Percentiles rank a stretch among this genome's conserved stretches.
Evolutionary conservation across 2,797 vertebrate genomes (phyloP).

Genomic region (Craterocephalus amniculus): DNA sequence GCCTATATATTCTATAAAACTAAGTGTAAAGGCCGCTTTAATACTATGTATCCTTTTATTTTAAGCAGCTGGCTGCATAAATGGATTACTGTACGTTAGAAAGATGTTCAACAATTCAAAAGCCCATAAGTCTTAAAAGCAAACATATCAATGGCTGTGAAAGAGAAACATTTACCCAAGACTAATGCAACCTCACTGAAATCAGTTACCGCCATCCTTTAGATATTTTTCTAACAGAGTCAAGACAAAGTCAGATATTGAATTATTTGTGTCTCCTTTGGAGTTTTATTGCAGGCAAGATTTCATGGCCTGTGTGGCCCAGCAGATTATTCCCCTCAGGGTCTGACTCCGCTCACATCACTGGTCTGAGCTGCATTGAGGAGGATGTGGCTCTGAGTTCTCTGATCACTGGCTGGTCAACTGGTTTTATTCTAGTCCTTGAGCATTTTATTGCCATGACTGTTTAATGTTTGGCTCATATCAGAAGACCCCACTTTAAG

Average conservation of each 20-base stretch:
- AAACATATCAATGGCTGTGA: constrained; percentile 40
- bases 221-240: constrained; percentile 36
- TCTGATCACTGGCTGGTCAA: constrained; percentile 50
- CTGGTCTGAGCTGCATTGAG: constrained; percentile 19
- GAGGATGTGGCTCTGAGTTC: constrained; percentile 40
- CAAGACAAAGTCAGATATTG: constrained; percentile 25
- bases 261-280: constrained; percentile 38
- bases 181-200: constrained; percentile 42
- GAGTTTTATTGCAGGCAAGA: constrained; percentile 37
- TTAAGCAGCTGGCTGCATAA: constrained; percentile 47
- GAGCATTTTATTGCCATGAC: constrained; percentile 27
- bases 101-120: constrained; percentile 39
- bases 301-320: constrained; percentile 34
- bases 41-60: constrained; percentile 36
- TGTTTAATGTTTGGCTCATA: constrained; percentile 26
- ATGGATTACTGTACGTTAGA: constrained; percentile 50
- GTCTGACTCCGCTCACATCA: constrained; percentile 25
- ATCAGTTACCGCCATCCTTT: constrained; percentile 33
- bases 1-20: constrained; percentile 46
- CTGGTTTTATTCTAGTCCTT: constrained; percentile 15
- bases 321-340: constrained; percentile 28
- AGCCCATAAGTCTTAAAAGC: constrained; percentile 29
- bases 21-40: constrained; percentile 35
- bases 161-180: constrained; percentile 37
- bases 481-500: constrained; percentile 38